phyloP scores from a whole-genome alignment of 2,797 vertebrate genomes.

The Sebastes dallii region DNA sequence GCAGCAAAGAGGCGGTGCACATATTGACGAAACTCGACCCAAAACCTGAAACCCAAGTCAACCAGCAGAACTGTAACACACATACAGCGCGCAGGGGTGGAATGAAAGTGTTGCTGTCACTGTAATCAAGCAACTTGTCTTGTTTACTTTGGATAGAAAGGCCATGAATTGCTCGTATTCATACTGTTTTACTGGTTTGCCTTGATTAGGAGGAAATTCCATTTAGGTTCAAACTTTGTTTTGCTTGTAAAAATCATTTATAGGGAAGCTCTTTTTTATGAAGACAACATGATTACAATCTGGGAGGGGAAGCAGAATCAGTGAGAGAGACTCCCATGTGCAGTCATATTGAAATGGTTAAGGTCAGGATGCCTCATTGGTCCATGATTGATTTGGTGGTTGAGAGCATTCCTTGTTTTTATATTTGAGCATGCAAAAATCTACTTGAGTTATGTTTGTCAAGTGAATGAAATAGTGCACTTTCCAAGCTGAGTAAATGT shows the following conservation, averaged over 20 bases:
- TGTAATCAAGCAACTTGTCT: background rate
- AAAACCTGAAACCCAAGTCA: background rate
- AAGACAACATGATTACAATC: background rate
- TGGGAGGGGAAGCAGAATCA: background rate
- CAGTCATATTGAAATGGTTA: conserved; percentile 8
- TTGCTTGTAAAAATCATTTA: conserved; percentile 29
- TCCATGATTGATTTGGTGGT: background rate
- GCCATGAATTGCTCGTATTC: background rate
- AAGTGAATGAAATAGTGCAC: background rate
- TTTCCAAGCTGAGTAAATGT: background rate
- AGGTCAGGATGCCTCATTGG: background rate
- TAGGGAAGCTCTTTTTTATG: background rate
- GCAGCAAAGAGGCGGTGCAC: background rate
- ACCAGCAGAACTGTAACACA: background rate
- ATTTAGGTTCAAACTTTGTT: background rate
- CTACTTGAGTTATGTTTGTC: background rate
- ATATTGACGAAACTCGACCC: background rate
- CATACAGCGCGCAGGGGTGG: background rate
- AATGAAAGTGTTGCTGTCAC: background rate
- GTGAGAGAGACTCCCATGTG: background rate
- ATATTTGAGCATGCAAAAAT: background rate
- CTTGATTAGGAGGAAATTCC: conserved; percentile 5
- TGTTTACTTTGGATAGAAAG: background rate
- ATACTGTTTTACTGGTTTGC: background rate
- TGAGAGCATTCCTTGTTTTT: background rate